These are phyloP conservation scores for Pectinophora gossypiella DNA, from an alignment of 1,140 invertebrate species.

Conservation along the genomic window DNA sequence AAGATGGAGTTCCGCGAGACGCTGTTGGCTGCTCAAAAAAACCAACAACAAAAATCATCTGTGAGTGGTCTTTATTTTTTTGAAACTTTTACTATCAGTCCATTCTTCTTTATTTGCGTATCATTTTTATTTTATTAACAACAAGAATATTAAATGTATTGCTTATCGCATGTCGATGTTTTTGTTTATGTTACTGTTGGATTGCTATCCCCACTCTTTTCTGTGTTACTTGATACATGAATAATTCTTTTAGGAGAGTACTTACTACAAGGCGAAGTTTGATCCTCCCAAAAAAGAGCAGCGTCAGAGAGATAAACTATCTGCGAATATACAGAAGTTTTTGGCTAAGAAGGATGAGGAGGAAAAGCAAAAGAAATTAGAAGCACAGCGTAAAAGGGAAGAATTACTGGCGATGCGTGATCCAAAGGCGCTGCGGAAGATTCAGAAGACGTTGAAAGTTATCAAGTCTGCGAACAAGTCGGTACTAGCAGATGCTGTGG, in stretches of 20 bases:
- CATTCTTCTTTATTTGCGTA: not conserved
- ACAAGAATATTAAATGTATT: not conserved
- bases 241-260: conserved; percentile 41
- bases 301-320: conserved; percentile 80
- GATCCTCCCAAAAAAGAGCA: conserved; percentile 88
- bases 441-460: conserved; percentile 79
- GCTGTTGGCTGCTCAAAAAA: conserved; percentile 63
- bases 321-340: conserved; percentile 88
- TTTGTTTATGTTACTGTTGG: not conserved
- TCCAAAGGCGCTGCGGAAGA: conserved; percentile 82
- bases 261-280: conserved; percentile 85
- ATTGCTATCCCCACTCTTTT: not conserved
- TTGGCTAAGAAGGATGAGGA: conserved; percentile 87
- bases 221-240: not conserved
- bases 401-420: conserved; percentile 84
- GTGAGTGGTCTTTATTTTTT: conserved; percentile 48
- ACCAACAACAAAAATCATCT: conserved; percentile 73
- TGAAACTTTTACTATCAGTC: not conserved
- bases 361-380: conserved; percentile 79
- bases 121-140: too few relatives aligned
- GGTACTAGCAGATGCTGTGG: conserved; percentile 87
- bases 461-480: conserved; percentile 93
- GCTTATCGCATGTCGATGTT: not conserved
- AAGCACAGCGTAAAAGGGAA: conserved; percentile 79
- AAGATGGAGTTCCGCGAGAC: conserved; percentile 70